Percentiles rank a stretch among this genome's conserved stretches.
phyloP scores from a whole-genome alignment of 1,140 invertebrate genomes.

The Gyrodactylus bullatarudis region DNA sequence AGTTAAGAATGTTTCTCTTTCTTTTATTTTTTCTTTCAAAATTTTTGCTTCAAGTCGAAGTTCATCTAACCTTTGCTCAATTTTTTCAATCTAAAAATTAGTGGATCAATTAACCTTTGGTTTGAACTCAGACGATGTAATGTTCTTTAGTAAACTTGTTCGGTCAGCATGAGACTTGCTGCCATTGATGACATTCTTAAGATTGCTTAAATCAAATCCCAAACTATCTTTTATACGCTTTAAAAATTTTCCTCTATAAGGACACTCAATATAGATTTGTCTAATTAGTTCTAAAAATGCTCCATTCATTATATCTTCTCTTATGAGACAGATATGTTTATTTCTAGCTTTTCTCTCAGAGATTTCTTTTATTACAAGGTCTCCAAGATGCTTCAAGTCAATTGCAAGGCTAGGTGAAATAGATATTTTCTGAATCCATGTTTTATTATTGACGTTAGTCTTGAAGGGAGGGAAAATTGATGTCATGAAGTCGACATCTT shows the following conservation, averaged over 20 bases:
- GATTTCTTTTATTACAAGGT: not conserved
- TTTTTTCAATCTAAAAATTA: not conserved
- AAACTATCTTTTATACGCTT: not conserved
- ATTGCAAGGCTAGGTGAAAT: not conserved
- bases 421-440: not conserved
- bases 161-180: not conserved
- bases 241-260: not conserved
- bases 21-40: not conserved
- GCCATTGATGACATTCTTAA: not conserved
- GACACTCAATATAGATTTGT: not conserved
- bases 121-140: not conserved
- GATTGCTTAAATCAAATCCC: not conserved
- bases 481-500: not conserved
- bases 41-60: not conserved
- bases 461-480: not conserved
- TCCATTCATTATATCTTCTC: not conserved
- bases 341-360: not conserved
- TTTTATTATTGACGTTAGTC: not conserved
- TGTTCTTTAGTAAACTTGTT: not conserved
- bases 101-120: not conserved
- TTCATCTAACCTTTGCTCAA: not conserved
- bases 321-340: not conserved
- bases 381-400: not conserved
- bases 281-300: not conserved
- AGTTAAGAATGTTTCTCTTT: not conserved